Evolutionary conservation across 2,113 vertebrate genomes (phyloP).

Genomic region (Lampris incognitus): DNA sequence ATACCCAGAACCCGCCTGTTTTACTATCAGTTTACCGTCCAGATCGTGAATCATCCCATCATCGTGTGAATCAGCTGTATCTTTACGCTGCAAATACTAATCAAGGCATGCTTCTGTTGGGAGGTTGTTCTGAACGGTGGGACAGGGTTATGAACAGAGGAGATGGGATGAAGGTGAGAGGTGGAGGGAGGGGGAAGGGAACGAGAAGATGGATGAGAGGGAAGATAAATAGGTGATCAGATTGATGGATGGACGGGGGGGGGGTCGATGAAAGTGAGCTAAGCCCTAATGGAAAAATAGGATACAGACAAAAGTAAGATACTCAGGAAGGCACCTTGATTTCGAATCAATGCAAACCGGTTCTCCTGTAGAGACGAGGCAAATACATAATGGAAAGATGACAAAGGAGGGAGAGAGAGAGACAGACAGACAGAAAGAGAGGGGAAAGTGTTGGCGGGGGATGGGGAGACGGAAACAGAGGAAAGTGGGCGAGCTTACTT

Average conservation of each 20-base stretch:
- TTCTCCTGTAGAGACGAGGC: slow-evolving; percentile 1
- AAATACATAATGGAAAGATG: background rate
- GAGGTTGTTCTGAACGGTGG: too few relatives aligned
- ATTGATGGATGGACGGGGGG: slow-evolving; percentile 4
- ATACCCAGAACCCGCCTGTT: too few relatives aligned
- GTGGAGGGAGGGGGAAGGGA: slow-evolving; percentile 24
- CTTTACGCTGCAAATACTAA: too few relatives aligned
- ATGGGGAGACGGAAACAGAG: slow-evolving; percentile 5
- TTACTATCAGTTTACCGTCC: too few relatives aligned
- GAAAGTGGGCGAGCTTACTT: slow-evolving; percentile 84
- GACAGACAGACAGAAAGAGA: background rate
- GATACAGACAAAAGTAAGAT: slow-evolving; percentile 10
- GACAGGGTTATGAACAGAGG: too few relatives aligned
- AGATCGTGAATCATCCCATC: too few relatives aligned
- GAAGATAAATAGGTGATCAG: too few relatives aligned
- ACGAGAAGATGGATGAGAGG: background rate
- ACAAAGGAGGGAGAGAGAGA: background rate
- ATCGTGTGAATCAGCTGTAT: too few relatives aligned
- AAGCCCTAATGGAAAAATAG: slow-evolving; percentile 17
- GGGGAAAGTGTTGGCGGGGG: background rate
- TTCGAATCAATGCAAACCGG: background rate
- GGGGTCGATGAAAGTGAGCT: slow-evolving; percentile 5
- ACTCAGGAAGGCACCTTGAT: background rate
- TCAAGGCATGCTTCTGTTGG: too few relatives aligned
- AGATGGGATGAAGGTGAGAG: too few relatives aligned